Conservation (phyloP, 1,140 invertebrate genomes). For the Phymastichus coffea region DNA sequence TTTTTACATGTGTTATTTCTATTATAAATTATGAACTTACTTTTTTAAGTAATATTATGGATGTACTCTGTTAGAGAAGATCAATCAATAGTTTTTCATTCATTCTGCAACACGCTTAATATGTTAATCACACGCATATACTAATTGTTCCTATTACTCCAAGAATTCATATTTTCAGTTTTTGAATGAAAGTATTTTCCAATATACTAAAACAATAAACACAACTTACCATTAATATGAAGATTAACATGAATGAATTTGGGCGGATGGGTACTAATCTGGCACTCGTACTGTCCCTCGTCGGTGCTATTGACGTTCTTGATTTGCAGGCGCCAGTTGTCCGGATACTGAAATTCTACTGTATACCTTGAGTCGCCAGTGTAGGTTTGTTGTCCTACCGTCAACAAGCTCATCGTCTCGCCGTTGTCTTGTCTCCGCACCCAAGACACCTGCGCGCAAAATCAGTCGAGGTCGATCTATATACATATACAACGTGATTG, state of each 20-base stretch:
- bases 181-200: no score
- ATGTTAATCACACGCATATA: no score
- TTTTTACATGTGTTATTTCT: no score
- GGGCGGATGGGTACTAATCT: slow-evolving; percentile 76
- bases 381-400: slow-evolving; percentile 69
- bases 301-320: slow-evolving; percentile 68
- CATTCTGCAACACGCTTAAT: no score
- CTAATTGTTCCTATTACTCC: no score
- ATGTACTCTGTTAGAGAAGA: no score
- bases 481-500: no score
- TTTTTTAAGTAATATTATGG: no score
- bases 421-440: slow-evolving; percentile 64
- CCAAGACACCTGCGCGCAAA: slow-evolving; percentile 67
- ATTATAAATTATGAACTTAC: no score
- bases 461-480: not conserved
- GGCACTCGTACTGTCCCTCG: slow-evolving; percentile 74
- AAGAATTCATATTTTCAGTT: no score
- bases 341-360: slow-evolving; percentile 75
- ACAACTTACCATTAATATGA: slow-evolving; percentile 70
- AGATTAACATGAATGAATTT: slow-evolving; percentile 71
- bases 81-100: no score
- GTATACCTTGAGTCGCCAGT: slow-evolving; percentile 72
- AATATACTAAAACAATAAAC: not conserved
- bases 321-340: slow-evolving; percentile 75
- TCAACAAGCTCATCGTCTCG: slow-evolving; percentile 67